Base-by-base conservation (phyloP, 2,113 vertebrate genomes). In the Coracopsis vasa region DNA sequence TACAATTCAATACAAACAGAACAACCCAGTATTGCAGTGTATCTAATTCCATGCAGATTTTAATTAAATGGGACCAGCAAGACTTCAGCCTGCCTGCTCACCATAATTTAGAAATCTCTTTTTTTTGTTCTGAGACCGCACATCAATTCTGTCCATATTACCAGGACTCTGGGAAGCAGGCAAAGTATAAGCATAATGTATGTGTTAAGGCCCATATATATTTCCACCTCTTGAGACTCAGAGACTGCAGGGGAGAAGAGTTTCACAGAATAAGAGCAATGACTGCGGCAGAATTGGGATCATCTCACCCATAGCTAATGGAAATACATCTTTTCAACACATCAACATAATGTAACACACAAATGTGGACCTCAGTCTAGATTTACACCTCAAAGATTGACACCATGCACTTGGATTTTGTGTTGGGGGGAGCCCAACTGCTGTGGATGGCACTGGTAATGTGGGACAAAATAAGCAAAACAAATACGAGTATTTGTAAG, bases 1-100 rank as follows among this genome's bases (percentile, higher is more conserved):
- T 33, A n/a, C 54, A 20, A 56, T 56, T n/a, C 54, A 41, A 35
- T 71, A 31, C 54, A 86, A 86, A 83, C 13, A 62, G 86, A 95
- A 83, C 47, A 78, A 84, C 58, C 31, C 39, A 67, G 7, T 82
- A 80, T 64, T 80, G 78, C 37, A 54, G 35, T 5, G 10, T 85
- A 86, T 92, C 83, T 86, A 69, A 73, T 94, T 95, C 78, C 93
- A 92, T 2, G 1, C 15, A 44, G 29, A 54, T 94, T 92, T 93
- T 92, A 92, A 96, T 91, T 91, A 92, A 87, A 71, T 51, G 42
- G 35, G 31, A 92, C 66, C 47, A 83, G 51, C 28, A 88, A 94
- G 73, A 80, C 80, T 86, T 61, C 35, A 92, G 84, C n/a, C 65
- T 71, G 65, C n/a, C 35, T 39, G 51, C 66, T 85, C 54, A 51